Percentiles rank a stretch among this genome's conserved stretches.
Conservation (phyloP, 1,140 invertebrate genomes). For the Ladona fulva region DNA sequence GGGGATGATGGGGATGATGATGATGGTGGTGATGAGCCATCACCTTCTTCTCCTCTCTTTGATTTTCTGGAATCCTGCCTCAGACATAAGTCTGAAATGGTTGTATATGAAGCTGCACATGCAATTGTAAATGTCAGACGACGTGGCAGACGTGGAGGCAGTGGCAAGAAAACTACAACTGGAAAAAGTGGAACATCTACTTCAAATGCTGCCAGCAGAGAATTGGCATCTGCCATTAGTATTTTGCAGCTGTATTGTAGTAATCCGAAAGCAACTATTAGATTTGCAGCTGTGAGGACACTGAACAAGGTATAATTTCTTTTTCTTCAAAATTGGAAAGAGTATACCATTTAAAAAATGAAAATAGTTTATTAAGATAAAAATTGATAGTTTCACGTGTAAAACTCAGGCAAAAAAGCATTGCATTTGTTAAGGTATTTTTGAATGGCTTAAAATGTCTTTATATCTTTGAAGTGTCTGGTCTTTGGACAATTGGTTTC, state of each 20-base stretch:
- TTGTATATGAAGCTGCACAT: conserved; percentile 94
- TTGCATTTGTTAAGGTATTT: too few species aligned
- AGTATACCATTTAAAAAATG: too few species aligned
- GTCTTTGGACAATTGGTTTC: too few species aligned
- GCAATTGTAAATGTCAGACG: conserved; percentile 82
- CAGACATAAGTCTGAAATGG: conserved; percentile 95
- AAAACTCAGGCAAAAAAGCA: too few species aligned
- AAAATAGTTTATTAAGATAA: too few species aligned
- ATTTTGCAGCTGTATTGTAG: conserved; percentile 92
- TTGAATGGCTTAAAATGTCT: too few species aligned
- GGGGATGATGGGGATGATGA: conserved; percentile 34
- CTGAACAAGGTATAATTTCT: conserved; percentile 86
- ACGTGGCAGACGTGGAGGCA: background rate
- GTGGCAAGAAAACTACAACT: background rate
- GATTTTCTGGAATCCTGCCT: conserved; percentile 90
- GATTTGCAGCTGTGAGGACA: conserved; percentile 94
- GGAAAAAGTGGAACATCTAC: background rate
- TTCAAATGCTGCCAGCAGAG: conserved; percentile 55
- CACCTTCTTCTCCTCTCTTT: conserved; percentile 53
- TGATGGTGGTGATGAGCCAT: conserved; percentile 46
- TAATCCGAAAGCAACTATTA: conserved; percentile 83
- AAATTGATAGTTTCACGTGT: too few species aligned
- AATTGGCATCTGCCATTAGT: conserved; percentile 87
- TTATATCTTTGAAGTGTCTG: too few species aligned
- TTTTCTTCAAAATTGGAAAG: too few species aligned